Percentiles rank a stretch among this genome's conserved stretches.
phyloP scores from a whole-genome alignment of 2,113 vertebrate genomes.

The Motacilla alba region DNA sequence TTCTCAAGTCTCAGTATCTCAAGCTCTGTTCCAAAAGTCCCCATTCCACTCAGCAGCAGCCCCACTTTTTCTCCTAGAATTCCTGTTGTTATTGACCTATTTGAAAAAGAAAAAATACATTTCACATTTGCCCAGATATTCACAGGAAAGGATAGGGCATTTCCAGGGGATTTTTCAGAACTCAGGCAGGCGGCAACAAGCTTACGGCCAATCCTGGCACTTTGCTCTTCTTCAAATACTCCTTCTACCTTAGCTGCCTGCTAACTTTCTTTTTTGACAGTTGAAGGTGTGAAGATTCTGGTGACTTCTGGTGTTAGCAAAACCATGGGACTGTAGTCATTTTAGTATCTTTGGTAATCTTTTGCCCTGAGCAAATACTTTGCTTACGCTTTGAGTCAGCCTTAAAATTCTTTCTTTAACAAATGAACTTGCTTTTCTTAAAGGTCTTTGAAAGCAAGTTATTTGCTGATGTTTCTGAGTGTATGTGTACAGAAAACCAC shows the following conservation, averaged over 20 bases:
- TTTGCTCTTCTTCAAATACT: not conserved
- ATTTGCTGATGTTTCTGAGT: slow-evolving; percentile 50
- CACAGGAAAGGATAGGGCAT: not conserved
- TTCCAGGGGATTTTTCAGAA: not conserved
- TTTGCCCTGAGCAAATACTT: not conserved
- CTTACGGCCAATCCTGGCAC: rapidly evolving
- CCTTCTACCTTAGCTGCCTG: not conserved
- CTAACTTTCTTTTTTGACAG: not conserved
- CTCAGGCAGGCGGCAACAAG: not conserved
- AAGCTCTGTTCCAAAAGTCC: not conserved
- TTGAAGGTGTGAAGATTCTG: not conserved
- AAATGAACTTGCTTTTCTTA: not conserved
- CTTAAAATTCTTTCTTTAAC: not conserved
- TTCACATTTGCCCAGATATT: rapidly evolving
- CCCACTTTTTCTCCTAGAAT: not conserved
- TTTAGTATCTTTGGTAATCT: not conserved
- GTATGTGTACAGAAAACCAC: slow-evolving; percentile 17
- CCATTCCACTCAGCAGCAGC: rapidly evolving
- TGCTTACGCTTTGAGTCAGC: not conserved
- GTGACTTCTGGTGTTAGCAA: not conserved
- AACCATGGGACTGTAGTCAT: not conserved
- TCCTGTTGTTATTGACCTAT: not conserved
- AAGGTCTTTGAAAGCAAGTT: slow-evolving; percentile 52
- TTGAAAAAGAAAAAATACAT: not conserved
- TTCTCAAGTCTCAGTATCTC: not conserved